Percentiles rank a stretch among this genome's conserved stretches.
Evolutionary conservation across 2,797 vertebrate species (phyloP).

Genomic region (Falco peregrinus): DNA sequence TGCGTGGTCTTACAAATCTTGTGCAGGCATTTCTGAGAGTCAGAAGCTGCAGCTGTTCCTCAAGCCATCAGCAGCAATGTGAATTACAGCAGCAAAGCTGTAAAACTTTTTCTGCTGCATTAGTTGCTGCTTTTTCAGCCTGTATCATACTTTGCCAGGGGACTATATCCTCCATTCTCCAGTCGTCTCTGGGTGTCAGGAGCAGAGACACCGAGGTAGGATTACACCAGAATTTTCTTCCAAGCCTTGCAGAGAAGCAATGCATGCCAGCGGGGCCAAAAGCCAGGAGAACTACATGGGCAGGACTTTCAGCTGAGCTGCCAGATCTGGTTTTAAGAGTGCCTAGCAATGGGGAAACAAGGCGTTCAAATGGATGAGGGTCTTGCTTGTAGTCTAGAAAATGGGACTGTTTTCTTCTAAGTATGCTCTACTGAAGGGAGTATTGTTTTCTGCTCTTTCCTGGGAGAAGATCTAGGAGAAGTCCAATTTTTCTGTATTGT

Average conservation of each 20-base stretch:
- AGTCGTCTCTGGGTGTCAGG: background rate
- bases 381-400: background rate
- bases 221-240: background rate
- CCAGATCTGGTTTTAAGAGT: background rate
- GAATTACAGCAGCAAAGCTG: background rate
- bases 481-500: background rate
- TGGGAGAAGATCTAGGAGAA: background rate
- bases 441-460: background rate
- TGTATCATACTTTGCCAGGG: background rate
- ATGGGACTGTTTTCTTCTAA: background rate
- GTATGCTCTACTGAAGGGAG: background rate
- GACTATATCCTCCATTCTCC: background rate
- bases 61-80: background rate
- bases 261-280: rapidly evolving
- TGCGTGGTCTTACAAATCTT: background rate
- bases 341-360: background rate
- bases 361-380: background rate
- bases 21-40: background rate
- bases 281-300: background rate
- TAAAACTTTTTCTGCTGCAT: background rate
- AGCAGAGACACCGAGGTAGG: background rate
- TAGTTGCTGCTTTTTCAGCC: background rate
- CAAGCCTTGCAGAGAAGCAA: background rate
- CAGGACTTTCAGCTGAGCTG: background rate
- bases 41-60: constrained; percentile 2